Conservation (phyloP, 2,113 vertebrate species). For the Synodontis membranacea region DNA sequence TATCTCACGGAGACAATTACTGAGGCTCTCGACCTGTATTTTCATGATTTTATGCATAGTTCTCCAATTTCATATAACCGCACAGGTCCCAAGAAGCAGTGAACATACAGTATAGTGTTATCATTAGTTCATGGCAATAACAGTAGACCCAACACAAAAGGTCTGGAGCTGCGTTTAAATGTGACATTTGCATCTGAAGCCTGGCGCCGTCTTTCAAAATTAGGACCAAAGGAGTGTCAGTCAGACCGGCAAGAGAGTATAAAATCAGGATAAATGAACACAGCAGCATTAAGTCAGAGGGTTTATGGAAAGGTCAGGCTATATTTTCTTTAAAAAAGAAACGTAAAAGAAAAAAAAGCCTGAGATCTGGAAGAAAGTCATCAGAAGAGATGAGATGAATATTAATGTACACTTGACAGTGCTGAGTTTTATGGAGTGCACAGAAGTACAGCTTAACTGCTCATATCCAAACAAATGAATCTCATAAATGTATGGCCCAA, state of each 20-base stretch:
- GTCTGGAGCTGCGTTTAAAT: background rate
- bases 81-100: background rate
- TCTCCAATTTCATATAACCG: background rate
- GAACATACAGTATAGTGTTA: background rate
- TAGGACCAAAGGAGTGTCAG: constrained; percentile 16
- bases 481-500: background rate
- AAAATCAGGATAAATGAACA: constrained; percentile 2
- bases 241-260: background rate
- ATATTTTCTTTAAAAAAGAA: background rate
- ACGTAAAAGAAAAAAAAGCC: background rate
- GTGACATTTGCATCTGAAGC: constrained; percentile 25
- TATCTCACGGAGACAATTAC: background rate
- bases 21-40: background rate
- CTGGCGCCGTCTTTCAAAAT: background rate
- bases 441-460: background rate
- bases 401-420: background rate
- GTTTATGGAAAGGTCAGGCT: constrained; percentile 21
- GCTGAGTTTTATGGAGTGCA: background rate
- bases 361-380: background rate
- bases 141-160: background rate
- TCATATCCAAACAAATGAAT: background rate
- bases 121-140: background rate
- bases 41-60: background rate
- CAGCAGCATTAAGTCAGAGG: constrained; percentile 1
- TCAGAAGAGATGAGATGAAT: background rate